A percentile compares a stretch with the other conserved stretches of the same genome.
Conservation (phyloP, 2,113 vertebrate species). For the Xyrauchen texanus region DNA sequence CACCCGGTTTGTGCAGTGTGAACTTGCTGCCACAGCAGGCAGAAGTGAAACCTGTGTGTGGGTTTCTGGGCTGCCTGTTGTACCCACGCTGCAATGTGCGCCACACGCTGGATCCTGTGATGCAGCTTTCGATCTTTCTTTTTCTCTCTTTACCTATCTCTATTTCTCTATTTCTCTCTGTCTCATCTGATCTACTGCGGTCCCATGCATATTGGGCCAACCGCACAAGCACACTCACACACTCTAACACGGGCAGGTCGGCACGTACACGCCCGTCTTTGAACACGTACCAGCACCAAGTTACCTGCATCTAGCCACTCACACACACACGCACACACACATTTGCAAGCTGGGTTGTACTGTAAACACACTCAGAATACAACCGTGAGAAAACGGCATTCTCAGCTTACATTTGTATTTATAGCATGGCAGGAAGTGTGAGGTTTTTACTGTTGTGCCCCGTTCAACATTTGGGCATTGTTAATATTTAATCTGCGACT, state of each 20-base stretch:
- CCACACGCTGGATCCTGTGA: conserved; percentile 64
- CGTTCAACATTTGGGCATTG: not conserved
- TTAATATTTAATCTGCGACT: not conserved
- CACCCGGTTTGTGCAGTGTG: conserved; percentile 61
- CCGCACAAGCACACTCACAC: conserved; percentile 37
- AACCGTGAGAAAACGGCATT: conserved; percentile 42
- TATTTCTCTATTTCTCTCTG: conserved; percentile 56
- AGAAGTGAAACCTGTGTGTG: conserved; percentile 80
- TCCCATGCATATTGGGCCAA: conserved; percentile 48
- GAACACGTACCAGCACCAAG: conserved; percentile 65
- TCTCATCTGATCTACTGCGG: conserved; percentile 57
- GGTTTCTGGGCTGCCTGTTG: conserved; percentile 65
- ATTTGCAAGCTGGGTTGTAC: conserved; percentile 26
- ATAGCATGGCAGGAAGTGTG: conserved; percentile 20
- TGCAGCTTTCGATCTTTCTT: conserved; percentile 53
- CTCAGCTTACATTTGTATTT: conserved; percentile 18
- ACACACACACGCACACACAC: conserved; percentile 35
- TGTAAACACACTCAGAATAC: conserved; percentile 2
- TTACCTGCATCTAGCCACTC: conserved; percentile 26
- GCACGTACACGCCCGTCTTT: conserved; percentile 66
- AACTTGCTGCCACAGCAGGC: conserved; percentile 72
- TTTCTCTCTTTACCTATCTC: conserved; percentile 60
- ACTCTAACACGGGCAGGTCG: conserved; percentile 60
- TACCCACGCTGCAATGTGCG: conserved; percentile 60
- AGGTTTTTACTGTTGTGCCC: not conserved